Conservation (phyloP, 2,888 invertebrate genomes). For the Dryobotodes eremita region DNA sequence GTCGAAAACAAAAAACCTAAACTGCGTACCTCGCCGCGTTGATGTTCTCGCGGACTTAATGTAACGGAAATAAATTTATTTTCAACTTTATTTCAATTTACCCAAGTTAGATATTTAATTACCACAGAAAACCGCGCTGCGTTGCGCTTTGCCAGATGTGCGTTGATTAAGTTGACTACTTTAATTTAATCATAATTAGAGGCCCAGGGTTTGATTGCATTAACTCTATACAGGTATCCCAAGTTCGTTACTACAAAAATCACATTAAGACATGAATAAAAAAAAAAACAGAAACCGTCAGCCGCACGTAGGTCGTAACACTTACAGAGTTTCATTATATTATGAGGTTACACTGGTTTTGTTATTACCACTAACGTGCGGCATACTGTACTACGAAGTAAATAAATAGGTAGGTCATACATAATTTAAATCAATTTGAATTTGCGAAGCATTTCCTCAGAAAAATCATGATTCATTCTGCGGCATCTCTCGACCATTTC, state of each 20-base stretch:
- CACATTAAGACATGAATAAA: neutral
- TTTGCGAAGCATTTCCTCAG: neutral
- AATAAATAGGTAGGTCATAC: neutral
- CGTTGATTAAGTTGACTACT: neutral
- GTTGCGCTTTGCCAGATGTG: neutral
- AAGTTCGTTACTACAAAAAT: neutral
- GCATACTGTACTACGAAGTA: neutral
- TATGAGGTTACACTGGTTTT: neutral
- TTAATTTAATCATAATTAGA: neutral
- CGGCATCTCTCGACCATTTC: slow-evolving; percentile 7
- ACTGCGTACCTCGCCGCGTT: no score
- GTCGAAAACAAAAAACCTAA: no score
- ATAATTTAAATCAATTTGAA: slow-evolving; percentile 5
- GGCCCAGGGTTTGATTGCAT: neutral
- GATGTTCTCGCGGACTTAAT: neutral
- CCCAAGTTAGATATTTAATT: neutral
- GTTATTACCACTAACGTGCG: neutral
- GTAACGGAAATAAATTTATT: neutral
- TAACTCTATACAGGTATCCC: neutral
- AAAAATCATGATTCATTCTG: neutral
- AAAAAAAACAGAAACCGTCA: neutral
- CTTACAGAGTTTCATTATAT: neutral
- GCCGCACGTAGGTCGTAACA: neutral
- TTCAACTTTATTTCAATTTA: neutral
- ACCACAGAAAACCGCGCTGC: neutral